Evolutionary conservation across 2,888 invertebrate genomes (phyloP).

Genomic region (Norana najaformis): DNA sequence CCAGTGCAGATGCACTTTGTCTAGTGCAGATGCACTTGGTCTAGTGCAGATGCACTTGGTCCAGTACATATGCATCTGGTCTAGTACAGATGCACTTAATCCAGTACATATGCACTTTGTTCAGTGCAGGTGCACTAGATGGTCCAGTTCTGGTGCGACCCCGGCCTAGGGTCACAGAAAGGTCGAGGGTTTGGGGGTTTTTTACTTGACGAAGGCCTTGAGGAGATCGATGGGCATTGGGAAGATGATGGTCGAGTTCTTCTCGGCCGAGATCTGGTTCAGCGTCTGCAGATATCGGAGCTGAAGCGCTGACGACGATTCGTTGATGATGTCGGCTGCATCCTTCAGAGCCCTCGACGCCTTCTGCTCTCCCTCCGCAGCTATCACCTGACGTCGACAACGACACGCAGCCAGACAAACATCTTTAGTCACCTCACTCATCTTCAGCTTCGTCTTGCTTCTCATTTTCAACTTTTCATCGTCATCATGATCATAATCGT

Average conservation of each 20-base stretch:
- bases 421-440: too few relatives aligned
- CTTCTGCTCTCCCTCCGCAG: constrained; percentile 94
- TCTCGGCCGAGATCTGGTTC: constrained; percentile 79
- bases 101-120: not conserved
- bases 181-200: not conserved
- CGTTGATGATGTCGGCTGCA: constrained; percentile 91
- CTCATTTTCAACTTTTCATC: not conserved
- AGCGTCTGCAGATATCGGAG: constrained; percentile 90
- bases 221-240: constrained; percentile 69
- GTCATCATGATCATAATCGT: too few relatives aligned
- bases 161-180: not conserved
- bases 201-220: constrained; percentile 16
- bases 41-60: not conserved
- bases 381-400: constrained; percentile 72
- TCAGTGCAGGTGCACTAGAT: not conserved
- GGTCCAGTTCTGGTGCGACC: not conserved
- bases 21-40: not conserved
- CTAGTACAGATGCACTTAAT: not conserved
- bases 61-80: too few relatives aligned
- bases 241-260: constrained; percentile 7
- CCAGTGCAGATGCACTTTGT: not conserved
- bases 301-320: constrained; percentile 90
- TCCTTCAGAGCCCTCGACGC: constrained; percentile 89
- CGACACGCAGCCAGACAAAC: not conserved
- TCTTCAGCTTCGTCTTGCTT: not conserved